phyloP scores from a whole-genome alignment of 2,888 invertebrate genomes.

The Drosophila phalerata region DNA sequence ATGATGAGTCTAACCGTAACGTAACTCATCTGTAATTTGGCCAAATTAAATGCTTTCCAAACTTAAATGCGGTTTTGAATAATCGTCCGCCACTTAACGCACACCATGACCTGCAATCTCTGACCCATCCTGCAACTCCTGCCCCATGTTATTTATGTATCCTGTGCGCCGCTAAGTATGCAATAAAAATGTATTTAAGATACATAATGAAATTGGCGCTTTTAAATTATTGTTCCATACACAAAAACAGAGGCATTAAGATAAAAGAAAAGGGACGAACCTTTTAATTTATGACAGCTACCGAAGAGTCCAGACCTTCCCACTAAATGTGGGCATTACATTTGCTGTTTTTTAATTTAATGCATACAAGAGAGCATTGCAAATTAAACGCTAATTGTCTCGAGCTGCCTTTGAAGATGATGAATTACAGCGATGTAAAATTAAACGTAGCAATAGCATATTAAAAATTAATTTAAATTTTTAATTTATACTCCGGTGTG shows the following conservation, averaged over 20 bases:
- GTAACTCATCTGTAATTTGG: constrained; percentile 40
- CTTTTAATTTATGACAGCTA: constrained; percentile 69
- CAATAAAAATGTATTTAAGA: constrained; percentile 69
- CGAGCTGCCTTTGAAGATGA: constrained; percentile 67
- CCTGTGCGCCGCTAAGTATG: constrained; percentile 54
- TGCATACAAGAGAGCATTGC: constrained; percentile 45
- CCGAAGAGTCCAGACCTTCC: constrained; percentile 20
- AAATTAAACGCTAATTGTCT: constrained; percentile 77
- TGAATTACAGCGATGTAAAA: constrained; percentile 47
- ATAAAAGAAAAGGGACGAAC: constrained; percentile 60
- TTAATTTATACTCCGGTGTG: constrained; percentile 59
- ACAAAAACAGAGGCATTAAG: constrained; percentile 50
- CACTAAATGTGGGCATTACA: constrained; percentile 26
- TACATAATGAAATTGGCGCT: constrained; percentile 63
- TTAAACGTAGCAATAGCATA: constrained; percentile 34
- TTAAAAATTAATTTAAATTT: constrained; percentile 78
- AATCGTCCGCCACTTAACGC: constrained; percentile 49
- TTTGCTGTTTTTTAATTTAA: constrained; percentile 24
- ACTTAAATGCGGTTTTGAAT: constrained; percentile 50
- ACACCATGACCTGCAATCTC: constrained; percentile 8
- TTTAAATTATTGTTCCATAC: constrained; percentile 66
- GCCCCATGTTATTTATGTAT: constrained; percentile 35
- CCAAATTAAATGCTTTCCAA: constrained; percentile 53
- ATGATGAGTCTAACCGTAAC: constrained; percentile 19
- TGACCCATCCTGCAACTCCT: not conserved